Conservation (phyloP, 2,888 invertebrate species). For the Dicranocentrus wangi region DNA sequence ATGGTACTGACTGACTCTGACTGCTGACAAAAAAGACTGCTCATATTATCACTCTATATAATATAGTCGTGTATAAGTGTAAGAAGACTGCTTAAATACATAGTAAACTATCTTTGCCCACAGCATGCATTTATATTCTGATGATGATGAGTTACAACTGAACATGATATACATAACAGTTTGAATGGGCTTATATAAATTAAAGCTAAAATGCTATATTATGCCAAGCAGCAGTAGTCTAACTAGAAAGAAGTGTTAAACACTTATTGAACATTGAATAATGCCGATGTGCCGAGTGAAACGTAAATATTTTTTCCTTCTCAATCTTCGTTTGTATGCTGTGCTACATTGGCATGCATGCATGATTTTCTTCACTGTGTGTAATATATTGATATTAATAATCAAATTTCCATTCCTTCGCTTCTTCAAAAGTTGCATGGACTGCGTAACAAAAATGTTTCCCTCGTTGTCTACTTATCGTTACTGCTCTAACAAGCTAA, state of each 20-base stretch:
- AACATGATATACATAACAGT: too few relatives aligned
- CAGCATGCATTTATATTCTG: too few relatives aligned
- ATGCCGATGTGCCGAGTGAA: background rate
- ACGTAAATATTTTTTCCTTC: conserved; percentile 1
- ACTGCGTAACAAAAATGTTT: conserved; percentile 10
- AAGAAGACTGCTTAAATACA: too few relatives aligned
- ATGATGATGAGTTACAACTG: too few relatives aligned
- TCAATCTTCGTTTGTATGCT: background rate
- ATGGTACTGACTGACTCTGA: background rate
- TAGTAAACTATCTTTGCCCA: too few relatives aligned
- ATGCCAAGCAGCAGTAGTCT: too few relatives aligned
- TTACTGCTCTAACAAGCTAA: conserved; percentile 3
- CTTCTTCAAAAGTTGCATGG: background rate
- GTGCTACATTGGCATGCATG: background rate
- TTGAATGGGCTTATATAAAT: too few relatives aligned
- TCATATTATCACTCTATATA: background rate
- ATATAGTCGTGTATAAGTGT: too few relatives aligned
- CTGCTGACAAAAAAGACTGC: background rate
- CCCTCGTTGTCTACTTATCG: conserved; percentile 21
- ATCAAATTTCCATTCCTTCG: conserved; percentile 1
- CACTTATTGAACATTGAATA: background rate
- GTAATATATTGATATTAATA: background rate
- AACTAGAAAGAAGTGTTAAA: too few relatives aligned
- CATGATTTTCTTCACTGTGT: conserved; percentile 2
- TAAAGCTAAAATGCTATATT: too few relatives aligned